Percentiles rank a stretch among this genome's conserved stretches.
Conservation (phyloP, 2,113 vertebrate genomes). For the Formicarius rufipectus region DNA sequence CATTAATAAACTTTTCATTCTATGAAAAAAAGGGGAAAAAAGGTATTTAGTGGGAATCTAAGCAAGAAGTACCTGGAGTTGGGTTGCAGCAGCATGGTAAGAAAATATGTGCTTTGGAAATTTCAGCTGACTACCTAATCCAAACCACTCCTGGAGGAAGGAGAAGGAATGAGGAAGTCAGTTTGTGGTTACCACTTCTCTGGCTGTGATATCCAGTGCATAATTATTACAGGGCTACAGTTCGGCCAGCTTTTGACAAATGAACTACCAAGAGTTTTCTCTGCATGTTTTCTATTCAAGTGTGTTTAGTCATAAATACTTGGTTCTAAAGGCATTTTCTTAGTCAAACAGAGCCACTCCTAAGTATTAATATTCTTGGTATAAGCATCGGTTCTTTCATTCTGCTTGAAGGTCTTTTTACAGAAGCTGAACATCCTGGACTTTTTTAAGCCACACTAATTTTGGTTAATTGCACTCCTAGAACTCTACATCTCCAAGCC, state of each 20-base stretch:
- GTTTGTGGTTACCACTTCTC: conserved; percentile 29
- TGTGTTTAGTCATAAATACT: conserved; percentile 46
- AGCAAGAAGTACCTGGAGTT: conserved; percentile 9
- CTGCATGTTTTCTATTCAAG: conserved; percentile 52
- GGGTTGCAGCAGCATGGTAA: neutral
- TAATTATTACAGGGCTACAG: conserved; percentile 48
- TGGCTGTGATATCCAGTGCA: conserved; percentile 50
- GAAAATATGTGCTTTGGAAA: conserved; percentile 31
- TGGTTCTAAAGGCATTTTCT: conserved; percentile 44
- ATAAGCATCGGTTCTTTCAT: conserved; percentile 16
- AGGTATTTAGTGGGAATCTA: neutral
- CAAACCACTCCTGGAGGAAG: conserved; percentile 68
- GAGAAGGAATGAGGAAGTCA: conserved; percentile 79
- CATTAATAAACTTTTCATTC: neutral
- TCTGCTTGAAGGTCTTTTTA: neutral
- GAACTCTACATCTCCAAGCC: neutral
- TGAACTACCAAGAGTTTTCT: conserved; percentile 17
- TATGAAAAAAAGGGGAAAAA: neutral
- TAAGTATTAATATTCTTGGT: conserved; percentile 21
- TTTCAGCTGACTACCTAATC: conserved; percentile 47
- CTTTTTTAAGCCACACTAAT: neutral
- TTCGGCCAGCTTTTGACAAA: conserved; percentile 61
- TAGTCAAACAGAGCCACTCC: conserved; percentile 54
- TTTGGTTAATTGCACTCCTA: neutral
- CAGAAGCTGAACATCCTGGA: neutral